These are phyloP conservation scores for Semnornis frantzii DNA, from an alignment of 2,113 vertebrate species.

Conservation along the genomic window DNA sequence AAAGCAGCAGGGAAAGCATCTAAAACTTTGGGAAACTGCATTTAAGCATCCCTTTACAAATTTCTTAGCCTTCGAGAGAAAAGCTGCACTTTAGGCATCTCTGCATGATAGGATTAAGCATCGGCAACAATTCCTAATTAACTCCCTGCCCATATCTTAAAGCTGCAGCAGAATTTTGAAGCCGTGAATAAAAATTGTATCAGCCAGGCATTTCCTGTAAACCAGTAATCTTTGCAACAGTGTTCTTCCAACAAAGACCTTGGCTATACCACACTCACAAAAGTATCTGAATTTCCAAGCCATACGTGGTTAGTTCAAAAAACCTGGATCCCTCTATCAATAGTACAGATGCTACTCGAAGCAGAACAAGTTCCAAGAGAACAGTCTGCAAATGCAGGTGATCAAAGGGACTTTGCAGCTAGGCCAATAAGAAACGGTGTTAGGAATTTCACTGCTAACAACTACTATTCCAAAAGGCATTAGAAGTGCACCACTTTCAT, in stretches of 20 bases:
- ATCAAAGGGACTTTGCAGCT: conserved; percentile 48
- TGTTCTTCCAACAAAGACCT: not conserved
- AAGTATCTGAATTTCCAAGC: not conserved
- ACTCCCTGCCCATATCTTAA: not conserved
- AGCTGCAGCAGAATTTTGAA: not conserved
- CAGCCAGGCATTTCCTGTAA: not conserved
- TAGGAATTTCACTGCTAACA: conserved; percentile 27
- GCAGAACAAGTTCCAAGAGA: not conserved
- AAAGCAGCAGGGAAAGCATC: not conserved
- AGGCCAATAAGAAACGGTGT: not conserved
- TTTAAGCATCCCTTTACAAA: not conserved
- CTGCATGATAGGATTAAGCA: not conserved
- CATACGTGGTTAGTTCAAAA: not conserved
- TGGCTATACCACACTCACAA: not conserved
- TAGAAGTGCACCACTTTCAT: conserved; percentile 28
- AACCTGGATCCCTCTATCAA: not conserved
- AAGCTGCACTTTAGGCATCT: not conserved
- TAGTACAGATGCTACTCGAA: not conserved
- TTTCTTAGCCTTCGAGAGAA: not conserved
- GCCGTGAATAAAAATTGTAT: not conserved
- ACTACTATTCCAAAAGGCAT: not conserved
- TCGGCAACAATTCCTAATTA: not conserved
- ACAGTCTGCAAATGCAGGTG: conserved; percentile 4
- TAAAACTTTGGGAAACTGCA: rapidly evolving
- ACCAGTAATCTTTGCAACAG: not conserved